A percentile compares a stretch with the other conserved stretches of the same genome.
Conservation (phyloP, 2,113 vertebrate species). For the Lamprotornis superbus region DNA sequence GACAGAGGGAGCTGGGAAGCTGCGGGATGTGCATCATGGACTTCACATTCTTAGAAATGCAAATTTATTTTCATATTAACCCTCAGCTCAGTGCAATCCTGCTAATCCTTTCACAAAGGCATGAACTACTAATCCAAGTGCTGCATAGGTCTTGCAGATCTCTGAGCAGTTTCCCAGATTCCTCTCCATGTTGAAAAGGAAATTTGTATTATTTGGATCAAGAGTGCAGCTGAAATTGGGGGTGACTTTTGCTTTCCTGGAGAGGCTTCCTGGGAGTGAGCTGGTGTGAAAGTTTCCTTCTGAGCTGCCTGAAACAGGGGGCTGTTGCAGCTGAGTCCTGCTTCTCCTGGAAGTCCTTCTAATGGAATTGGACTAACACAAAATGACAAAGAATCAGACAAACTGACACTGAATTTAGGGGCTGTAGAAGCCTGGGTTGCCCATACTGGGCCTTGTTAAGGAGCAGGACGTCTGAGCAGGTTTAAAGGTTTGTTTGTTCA, state of each 20-base stretch:
- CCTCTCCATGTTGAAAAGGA: conserved; percentile 45
- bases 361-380: conserved; percentile 49
- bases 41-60: not conserved
- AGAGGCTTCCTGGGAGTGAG: not conserved
- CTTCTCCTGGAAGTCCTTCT: conserved; percentile 49
- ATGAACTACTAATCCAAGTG: conserved; percentile 43
- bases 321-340: not conserved
- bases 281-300: not conserved
- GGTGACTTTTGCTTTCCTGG: not conserved
- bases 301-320: not conserved
- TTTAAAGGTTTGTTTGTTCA: not conserved
- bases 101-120: conserved; percentile 48
- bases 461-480: not conserved
- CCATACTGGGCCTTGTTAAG: not conserved
- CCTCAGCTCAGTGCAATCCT: not conserved
- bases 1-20: rapidly evolving
- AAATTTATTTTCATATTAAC: conserved; percentile 17
- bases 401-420: conserved; percentile 3
- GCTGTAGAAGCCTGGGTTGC: not conserved
- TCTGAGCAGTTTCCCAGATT: conserved; percentile 46
- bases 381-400: conserved; percentile 51
- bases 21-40: not conserved
- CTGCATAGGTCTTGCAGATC: conserved; percentile 7
- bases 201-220: not conserved
- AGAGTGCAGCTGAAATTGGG: not conserved